These are phyloP conservation scores for Semotilus atromaculatus DNA, from an alignment of 2,797 vertebrate species.

Conservation along the genomic window DNA sequence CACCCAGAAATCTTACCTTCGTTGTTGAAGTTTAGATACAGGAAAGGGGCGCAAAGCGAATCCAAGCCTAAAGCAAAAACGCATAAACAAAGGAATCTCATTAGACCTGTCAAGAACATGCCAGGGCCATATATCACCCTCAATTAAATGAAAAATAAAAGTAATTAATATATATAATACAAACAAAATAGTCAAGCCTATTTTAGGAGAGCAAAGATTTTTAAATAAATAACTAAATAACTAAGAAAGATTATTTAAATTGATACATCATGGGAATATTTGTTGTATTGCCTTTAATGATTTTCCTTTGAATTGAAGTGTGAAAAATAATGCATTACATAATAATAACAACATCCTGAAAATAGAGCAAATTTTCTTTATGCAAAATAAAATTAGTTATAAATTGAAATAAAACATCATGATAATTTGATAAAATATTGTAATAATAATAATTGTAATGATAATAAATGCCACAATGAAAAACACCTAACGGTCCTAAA, in stretches of 20 bases:
- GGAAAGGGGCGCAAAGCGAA: constrained; percentile 96
- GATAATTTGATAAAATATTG: no score
- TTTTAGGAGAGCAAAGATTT: neutral
- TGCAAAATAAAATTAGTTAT: neutral
- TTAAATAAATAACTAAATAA: neutral
- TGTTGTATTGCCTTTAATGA: neutral
- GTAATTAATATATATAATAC: no score
- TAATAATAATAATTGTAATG: neutral
- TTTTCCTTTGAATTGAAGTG: neutral
- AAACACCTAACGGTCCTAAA: neutral
- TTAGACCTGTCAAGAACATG: neutral
- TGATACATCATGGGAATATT: neutral
- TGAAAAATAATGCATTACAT: neutral
- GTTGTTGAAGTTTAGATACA: constrained; percentile 98
- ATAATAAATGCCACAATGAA: neutral
- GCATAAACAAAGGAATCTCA: neutral
- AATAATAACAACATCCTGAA: neutral
- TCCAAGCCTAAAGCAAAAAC: constrained; percentile 85
- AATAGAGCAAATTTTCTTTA: neutral
- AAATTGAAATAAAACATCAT: neutral
- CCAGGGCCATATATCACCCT: neutral
- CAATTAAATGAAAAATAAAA: no score
- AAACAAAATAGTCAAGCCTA: no score
- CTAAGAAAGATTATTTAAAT: neutral
- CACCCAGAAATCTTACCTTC: constrained; percentile 81